These are phyloP conservation scores for Suncus etruscus DNA, from an alignment of 2,113 vertebrate species.

Conservation along the genomic window DNA sequence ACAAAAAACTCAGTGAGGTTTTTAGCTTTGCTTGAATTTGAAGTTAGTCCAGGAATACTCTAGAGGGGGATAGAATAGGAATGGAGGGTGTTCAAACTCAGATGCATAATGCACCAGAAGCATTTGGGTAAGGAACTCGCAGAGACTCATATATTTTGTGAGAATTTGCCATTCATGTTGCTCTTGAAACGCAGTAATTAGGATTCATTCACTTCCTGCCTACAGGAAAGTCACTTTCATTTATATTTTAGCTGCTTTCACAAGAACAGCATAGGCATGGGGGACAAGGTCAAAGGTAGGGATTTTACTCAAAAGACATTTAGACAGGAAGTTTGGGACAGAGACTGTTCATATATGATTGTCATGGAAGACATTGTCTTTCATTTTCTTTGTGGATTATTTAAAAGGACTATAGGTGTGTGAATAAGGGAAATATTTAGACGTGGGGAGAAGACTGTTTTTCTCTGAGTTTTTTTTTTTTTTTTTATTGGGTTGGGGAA, in stretches of 20 bases:
- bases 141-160: background rate
- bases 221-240: background rate
- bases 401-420: background rate
- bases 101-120: background rate
- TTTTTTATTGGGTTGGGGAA: too few species aligned
- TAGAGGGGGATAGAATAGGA: background rate
- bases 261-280: background rate
- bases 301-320: background rate
- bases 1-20: background rate
- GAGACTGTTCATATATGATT: background rate
- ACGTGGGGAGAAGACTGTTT: background rate
- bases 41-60: background rate
- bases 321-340: background rate
- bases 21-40: background rate
- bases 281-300: too few species aligned
- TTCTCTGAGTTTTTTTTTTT: background rate
- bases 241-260: background rate
- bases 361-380: too few species aligned
- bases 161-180: background rate
- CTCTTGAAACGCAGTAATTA: background rate
- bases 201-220: background rate
- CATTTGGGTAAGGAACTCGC: background rate
- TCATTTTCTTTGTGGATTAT: background rate
- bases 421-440: background rate
- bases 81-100: background rate